A percentile compares a stretch with the other conserved stretches of the same genome.
phyloP scores from a whole-genome alignment of 2,113 vertebrate genomes.

The Apodemus sylvaticus region DNA sequence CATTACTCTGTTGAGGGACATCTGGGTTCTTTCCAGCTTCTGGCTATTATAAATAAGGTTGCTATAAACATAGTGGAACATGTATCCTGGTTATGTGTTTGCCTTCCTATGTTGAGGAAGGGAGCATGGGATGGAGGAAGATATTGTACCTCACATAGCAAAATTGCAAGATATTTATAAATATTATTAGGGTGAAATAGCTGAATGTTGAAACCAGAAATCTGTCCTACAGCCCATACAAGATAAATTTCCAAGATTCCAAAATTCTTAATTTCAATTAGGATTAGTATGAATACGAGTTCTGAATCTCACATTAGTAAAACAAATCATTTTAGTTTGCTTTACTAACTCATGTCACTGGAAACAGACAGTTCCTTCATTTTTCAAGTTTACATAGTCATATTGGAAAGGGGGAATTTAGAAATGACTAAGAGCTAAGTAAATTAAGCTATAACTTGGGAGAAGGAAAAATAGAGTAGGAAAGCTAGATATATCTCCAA shows the following conservation, averaged over 20 bases:
- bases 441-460: not conserved
- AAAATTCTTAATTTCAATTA: not conserved
- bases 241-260: not conserved
- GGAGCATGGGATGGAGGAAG: not conserved
- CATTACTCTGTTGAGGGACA: too few relatives aligned
- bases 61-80: too few relatives aligned
- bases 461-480: not conserved
- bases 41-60: too few relatives aligned
- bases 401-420: too few relatives aligned
- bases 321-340: not conserved
- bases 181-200: not conserved
- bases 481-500: not conserved
- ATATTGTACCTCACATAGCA: rapidly evolving
- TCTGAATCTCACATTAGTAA: not conserved
- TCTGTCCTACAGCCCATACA: not conserved
- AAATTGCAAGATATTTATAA: not conserved
- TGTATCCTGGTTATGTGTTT: too few relatives aligned
- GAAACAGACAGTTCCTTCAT: too few relatives aligned
- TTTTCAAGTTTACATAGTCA: not conserved
- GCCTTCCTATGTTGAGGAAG: too few relatives aligned
- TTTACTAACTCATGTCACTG: not conserved
- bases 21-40: too few relatives aligned
- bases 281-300: not conserved
- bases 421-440: not conserved
- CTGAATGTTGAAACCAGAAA: not conserved